phyloP scores from a whole-genome alignment of 2,888 invertebrate genomes.

The Zhuqinia jingwanae region DNA sequence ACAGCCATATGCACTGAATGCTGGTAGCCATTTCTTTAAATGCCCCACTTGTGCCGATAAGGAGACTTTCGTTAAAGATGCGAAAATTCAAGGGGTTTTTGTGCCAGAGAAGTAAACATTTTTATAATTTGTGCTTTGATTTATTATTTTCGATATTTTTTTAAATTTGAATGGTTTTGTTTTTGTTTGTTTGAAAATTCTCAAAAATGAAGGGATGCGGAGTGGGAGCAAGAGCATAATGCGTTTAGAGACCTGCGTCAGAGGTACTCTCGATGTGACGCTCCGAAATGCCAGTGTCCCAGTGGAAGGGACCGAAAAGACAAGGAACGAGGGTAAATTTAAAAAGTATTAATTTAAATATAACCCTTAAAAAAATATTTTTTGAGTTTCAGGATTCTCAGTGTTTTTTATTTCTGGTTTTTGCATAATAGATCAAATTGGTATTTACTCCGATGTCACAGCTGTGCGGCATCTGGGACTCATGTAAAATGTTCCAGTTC shows the following conservation, averaged over 20 bases:
- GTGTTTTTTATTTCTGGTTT: too few species aligned
- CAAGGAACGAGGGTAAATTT: not conserved
- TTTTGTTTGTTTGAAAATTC: too few species aligned
- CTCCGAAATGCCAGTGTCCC: not conserved
- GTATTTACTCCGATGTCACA: not conserved
- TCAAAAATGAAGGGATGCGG: not conserved
- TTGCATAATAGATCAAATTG: not conserved
- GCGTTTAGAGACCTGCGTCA: not conserved
- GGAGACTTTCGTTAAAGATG: not conserved
- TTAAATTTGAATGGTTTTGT: not conserved
- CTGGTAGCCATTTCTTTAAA: not conserved
- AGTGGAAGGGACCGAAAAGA: not conserved
- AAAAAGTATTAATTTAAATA: too few species aligned
- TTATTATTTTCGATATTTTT: not conserved
- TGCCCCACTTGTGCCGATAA: not conserved
- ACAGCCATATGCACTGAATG: not conserved
- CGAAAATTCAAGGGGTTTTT: not conserved
- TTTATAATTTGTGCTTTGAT: too few species aligned
- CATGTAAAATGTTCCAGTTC: not conserved
- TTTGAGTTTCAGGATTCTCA: too few species aligned
- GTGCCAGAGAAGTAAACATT: not conserved
- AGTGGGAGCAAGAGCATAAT: not conserved
- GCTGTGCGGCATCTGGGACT: not conserved
- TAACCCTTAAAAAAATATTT: too few species aligned
- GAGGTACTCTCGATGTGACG: not conserved